These are phyloP conservation scores for Phthorimaea operculella DNA, from an alignment of 1,140 invertebrate species.

Conservation along the genomic window DNA sequence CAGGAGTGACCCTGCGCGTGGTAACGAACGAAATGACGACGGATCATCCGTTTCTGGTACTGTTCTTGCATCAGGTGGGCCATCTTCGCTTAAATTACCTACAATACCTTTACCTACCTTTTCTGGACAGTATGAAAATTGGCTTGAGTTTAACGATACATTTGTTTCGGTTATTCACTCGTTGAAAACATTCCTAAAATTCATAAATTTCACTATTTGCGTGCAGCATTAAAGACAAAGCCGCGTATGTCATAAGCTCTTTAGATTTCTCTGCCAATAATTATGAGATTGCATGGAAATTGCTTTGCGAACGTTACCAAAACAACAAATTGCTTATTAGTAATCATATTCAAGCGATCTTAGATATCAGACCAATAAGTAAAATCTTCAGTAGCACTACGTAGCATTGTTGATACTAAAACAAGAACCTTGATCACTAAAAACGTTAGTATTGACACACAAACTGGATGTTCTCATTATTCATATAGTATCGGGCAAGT, in stretches of 20 bases:
- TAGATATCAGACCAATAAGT: not conserved
- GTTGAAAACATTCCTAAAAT: not conserved
- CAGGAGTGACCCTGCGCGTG: not conserved
- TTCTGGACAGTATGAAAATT: not conserved
- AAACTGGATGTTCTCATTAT: not conserved
- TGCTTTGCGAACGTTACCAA: conserved; percentile 1
- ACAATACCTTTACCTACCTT: conserved; percentile 1
- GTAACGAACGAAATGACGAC: not conserved
- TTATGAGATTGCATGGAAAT: conserved; percentile 4
- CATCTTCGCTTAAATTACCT: conserved; percentile 1
- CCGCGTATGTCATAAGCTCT: not conserved
- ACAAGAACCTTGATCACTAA: not conserved
- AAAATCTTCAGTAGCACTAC: not conserved
- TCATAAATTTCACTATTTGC: conserved; percentile 3
- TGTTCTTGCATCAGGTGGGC: no score
- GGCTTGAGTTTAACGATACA: conserved; percentile 3
- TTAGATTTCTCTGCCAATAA: conserved; percentile 4
- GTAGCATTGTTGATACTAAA: not conserved
- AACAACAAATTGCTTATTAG: not conserved
- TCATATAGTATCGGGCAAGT: not conserved
- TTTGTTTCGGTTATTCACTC: conserved; percentile 1
- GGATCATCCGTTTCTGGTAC: not conserved
- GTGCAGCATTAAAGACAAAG: not conserved
- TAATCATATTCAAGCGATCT: conserved; percentile 1
- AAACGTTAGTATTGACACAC: not conserved